Evolutionary conservation across 2,113 vertebrate species (phyloP).

Genomic region (western clawed frog (Xenopus tropicalis)): DNA sequence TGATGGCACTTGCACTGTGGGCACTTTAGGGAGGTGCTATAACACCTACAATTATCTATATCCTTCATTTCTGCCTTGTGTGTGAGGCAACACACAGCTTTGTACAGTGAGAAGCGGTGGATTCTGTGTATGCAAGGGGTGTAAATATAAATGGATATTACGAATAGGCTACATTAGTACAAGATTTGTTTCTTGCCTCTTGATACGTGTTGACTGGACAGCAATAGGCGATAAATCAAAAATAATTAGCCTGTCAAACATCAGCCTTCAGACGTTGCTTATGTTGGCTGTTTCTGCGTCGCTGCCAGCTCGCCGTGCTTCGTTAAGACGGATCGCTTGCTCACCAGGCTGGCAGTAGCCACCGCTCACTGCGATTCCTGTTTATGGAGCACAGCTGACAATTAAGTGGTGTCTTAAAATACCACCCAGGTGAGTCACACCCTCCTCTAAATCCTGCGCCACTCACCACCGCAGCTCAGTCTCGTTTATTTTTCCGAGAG

Average conservation of each 20-base stretch:
- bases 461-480: slow-evolving; percentile 32
- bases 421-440: slow-evolving; percentile 41
- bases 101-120: too few relatives aligned
- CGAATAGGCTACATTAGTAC: too few relatives aligned
- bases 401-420: slow-evolving; percentile 41
- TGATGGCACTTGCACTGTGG: too few relatives aligned
- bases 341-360: slow-evolving; percentile 26
- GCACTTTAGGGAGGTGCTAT: too few relatives aligned
- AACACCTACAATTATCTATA: too few relatives aligned
- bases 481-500: slow-evolving; percentile 41
- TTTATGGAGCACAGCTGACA: slow-evolving; percentile 39
- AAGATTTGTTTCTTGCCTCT: too few relatives aligned
- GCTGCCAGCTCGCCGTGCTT: neutral
- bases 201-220: neutral
- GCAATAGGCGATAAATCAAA: neutral
- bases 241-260: neutral
- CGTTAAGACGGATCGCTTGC: neutral
- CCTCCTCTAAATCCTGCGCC: slow-evolving; percentile 32
- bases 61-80: too few relatives aligned
- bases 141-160: too few relatives aligned
- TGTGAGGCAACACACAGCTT: too few relatives aligned
- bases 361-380: slow-evolving; percentile 12
- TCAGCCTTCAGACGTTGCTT: neutral
- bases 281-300: neutral
- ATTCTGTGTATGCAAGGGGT: too few relatives aligned